Percentiles rank a stretch among this genome's conserved stretches.
Evolutionary conservation across 1,140 invertebrate species (phyloP).

Genomic region (Berghia stephanieae): DNA sequence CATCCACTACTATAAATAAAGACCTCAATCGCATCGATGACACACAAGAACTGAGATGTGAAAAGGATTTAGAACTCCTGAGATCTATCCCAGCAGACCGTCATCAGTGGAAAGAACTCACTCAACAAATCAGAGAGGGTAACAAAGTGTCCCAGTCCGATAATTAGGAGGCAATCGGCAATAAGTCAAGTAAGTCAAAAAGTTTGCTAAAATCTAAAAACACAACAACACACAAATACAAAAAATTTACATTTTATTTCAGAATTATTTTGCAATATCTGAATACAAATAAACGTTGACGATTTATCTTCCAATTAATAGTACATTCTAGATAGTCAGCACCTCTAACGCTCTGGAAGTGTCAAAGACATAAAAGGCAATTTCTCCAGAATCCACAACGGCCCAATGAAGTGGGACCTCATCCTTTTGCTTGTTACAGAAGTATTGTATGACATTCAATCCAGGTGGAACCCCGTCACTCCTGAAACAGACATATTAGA

Average conservation of each 20-base stretch:
- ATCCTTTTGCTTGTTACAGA: conserved; percentile 39
- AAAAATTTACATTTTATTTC: neutral
- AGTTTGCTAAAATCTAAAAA: neutral
- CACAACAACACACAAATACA: neutral
- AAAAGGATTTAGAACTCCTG: too few species aligned
- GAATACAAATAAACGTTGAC: neutral
- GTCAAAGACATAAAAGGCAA: conserved; percentile 57
- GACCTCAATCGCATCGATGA: too few species aligned
- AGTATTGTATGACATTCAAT: conserved; percentile 29
- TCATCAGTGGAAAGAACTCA: too few species aligned
- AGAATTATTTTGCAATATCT: neutral
- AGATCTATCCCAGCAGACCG: too few species aligned
- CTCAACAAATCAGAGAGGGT: too few species aligned
- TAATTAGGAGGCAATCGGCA: neutral
- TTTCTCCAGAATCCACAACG: conserved; percentile 57
- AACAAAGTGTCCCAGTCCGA: too few species aligned
- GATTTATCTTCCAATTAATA: neutral
- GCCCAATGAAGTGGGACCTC: conserved; percentile 54
- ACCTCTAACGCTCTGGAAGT: conserved; percentile 39
- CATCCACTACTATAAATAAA: too few species aligned
- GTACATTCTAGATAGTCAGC: conserved; percentile 2
- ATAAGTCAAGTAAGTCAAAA: neutral
- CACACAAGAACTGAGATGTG: too few species aligned
- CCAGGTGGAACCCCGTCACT: conserved; percentile 40
- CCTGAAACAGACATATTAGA: conserved; percentile 35